Evolutionary conservation across 1,140 invertebrate genomes (phyloP), one percentile per base, ranked within the genome.

Genomic region (Nasonia giraulti): DNA sequence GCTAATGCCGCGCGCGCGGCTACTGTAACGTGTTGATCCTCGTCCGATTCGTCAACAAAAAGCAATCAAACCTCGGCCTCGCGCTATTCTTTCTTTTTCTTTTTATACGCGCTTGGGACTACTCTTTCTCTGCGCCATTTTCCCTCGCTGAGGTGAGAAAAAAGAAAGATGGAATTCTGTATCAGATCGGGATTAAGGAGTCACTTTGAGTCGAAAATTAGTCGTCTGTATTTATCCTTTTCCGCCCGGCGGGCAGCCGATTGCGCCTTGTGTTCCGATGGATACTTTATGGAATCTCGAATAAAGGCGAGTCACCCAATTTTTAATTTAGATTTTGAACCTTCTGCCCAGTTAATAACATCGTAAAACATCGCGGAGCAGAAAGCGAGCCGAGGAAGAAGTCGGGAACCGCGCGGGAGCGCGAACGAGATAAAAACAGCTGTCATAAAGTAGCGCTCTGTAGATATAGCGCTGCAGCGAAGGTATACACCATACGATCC

Each of bases 1-100:
- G 89, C 87, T 89, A 89, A 89, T 90, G 89, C 87, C 4, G 33
- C 0, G 4, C 33, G 50, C 33, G 50, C 88, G 87, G 89, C 90
- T 91, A 90, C 89, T 87, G 89, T 90, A 83, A 91, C 89, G 90
- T 91, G 90, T 91, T 91, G 90, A 91, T 91, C 88, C 90, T 89
- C 88, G 87, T 89, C 87, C 87, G 89, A 88, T 91, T 89, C 89
- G 88, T 91, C 89, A 88, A 90, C 87, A 91, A 90, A 91, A 91
- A 90, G 82, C 85, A 85, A 88, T 85, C 89, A 83, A 88, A 87
- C 86, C 85, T 85, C 76, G 50, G 75, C 74, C 50, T 55, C 23
- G n/a, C 82, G 3, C 10, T 50, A 47, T 3, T 68, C 44, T 14
- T 47, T 69, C 3, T 31, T 62, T 23, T 50, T 78, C 55, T 74